These are phyloP conservation scores for Emydocephalus ijimae DNA, from an alignment of 2,113 vertebrate genomes.

Conservation along the genomic window DNA sequence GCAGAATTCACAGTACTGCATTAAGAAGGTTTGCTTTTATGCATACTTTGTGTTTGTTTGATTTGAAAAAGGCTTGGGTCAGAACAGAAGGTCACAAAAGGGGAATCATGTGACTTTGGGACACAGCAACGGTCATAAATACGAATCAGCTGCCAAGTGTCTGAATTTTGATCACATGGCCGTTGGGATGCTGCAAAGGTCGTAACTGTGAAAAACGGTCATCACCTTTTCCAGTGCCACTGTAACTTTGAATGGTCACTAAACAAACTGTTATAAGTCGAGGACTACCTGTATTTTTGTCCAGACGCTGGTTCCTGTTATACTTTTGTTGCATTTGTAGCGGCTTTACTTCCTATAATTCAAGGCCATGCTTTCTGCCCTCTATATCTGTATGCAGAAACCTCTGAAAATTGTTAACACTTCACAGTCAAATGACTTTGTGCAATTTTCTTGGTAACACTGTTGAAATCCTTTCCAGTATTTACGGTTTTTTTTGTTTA, in stretches of 20 bases:
- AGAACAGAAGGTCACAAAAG: too few relatives aligned
- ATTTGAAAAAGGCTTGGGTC: too few relatives aligned
- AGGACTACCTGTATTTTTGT: background rate
- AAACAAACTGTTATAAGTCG: background rate
- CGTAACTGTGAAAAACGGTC: background rate
- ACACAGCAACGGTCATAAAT: background rate
- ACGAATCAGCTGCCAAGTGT: background rate
- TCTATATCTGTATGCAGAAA: background rate
- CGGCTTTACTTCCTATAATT: background rate
- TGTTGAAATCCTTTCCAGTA: background rate
- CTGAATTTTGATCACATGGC: background rate
- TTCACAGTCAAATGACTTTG: background rate
- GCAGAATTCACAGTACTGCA: too few relatives aligned
- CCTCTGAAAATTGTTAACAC: background rate
- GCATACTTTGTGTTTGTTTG: too few relatives aligned
- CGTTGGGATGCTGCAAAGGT: background rate
- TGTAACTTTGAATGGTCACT: background rate
- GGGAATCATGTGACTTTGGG: too few relatives aligned
- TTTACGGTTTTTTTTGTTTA: background rate
- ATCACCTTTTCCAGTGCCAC: background rate
- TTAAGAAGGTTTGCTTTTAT: too few relatives aligned
- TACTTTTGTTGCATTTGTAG: background rate
- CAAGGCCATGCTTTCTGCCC: background rate
- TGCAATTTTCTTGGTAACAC: background rate
- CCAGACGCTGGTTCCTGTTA: background rate